phyloP scores from a whole-genome alignment of 2,888 invertebrate species.

The Baronia brevicornis region DNA sequence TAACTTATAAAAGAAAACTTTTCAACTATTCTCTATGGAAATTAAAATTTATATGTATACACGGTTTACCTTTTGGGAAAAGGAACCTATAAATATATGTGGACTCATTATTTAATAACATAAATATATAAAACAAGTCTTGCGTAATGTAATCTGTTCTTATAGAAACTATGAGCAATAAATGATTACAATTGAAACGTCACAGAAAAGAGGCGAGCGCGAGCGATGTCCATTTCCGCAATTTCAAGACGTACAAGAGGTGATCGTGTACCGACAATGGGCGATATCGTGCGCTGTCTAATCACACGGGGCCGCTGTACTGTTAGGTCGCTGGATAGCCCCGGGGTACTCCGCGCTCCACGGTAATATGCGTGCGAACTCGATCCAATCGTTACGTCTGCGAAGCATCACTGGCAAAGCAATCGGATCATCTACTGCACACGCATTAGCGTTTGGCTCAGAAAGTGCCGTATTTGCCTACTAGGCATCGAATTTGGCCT shows the following conservation, averaged over 20 bases:
- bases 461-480: too few relatives aligned
- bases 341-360: slow-evolving; percentile 37
- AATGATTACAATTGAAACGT: slow-evolving; percentile 68
- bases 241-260: slow-evolving; percentile 69
- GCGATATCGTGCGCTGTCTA: slow-evolving; percentile 72
- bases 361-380: slow-evolving; percentile 73
- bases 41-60: too few relatives aligned
- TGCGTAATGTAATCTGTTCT: slow-evolving; percentile 29
- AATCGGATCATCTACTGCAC: slow-evolving; percentile 27
- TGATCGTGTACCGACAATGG: slow-evolving; percentile 73
- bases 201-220: slow-evolving; percentile 66
- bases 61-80: too few relatives aligned
- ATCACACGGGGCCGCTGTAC: slow-evolving; percentile 65
- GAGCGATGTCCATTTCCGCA: slow-evolving; percentile 69
- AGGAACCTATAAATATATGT: too few relatives aligned
- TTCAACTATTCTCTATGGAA: too few relatives aligned
- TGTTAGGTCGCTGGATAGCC: slow-evolving; percentile 61
- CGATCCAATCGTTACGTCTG: slow-evolving; percentile 56
- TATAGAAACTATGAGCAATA: slow-evolving; percentile 49
- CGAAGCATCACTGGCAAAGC: slow-evolving; percentile 24
- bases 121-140: slow-evolving; percentile 1
- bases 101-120: too few relatives aligned
- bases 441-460: too few relatives aligned
- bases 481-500: too few relatives aligned
- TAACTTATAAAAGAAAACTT: too few relatives aligned